phyloP scores from a whole-genome alignment of 2,113 vertebrate genomes.

The Picathartes gymnocephalus region DNA sequence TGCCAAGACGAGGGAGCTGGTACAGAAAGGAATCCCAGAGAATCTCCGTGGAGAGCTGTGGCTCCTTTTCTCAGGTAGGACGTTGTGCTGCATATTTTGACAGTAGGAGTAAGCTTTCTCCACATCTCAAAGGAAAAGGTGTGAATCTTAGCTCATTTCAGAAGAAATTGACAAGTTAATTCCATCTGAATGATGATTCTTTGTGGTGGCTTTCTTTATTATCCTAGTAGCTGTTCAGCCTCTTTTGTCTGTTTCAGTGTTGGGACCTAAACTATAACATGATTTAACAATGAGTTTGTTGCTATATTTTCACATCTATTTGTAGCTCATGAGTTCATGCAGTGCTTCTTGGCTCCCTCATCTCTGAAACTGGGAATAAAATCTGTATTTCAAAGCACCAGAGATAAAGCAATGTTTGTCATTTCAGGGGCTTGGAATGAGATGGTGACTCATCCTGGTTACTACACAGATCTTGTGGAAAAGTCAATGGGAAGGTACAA shows the following conservation, averaged over 20 bases:
- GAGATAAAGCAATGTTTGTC: not conserved
- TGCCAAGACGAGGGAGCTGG: slow-evolving; percentile 85
- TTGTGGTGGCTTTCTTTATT: not conserved
- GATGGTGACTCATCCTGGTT: slow-evolving; percentile 89
- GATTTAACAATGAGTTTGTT: not conserved
- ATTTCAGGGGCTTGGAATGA: slow-evolving; percentile 90
- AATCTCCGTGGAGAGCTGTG: slow-evolving; percentile 90
- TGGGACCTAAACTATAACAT: not conserved
- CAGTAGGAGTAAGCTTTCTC: not conserved
- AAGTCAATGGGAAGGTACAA: slow-evolving; percentile 85
- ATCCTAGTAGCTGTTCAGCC: not conserved
- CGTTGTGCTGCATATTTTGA: not conserved
- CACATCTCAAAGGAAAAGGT: not conserved
- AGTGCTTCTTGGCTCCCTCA: not conserved
- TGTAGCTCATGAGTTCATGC: not conserved
- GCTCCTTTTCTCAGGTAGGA: slow-evolving; percentile 89
- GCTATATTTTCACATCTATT: not conserved
- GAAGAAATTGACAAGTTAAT: not conserved
- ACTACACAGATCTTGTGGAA: slow-evolving; percentile 89
- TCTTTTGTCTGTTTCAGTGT: not conserved
- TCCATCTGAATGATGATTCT: not conserved
- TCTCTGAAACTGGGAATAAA: not conserved
- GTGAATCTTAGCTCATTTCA: not conserved
- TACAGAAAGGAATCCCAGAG: slow-evolving; percentile 93
- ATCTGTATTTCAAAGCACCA: not conserved